Evolutionary conservation across 2,888 invertebrate species (phyloP).

Genomic region (Euplagia quadripunctaria): DNA sequence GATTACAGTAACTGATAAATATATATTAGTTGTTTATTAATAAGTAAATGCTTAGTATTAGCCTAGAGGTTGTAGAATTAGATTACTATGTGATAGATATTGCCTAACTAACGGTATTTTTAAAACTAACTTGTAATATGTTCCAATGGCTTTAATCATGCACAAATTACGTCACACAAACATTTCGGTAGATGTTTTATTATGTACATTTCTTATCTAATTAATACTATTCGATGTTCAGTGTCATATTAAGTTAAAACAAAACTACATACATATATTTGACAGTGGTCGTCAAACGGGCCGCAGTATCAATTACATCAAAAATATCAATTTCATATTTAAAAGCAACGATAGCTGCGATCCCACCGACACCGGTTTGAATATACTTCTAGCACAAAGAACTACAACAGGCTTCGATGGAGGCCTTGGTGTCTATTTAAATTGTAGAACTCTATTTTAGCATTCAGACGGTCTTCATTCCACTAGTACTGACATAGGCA

Average conservation of each 20-base stretch:
- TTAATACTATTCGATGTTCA: constrained; percentile 9
- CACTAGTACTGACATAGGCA: not conserved
- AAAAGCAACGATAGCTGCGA: not conserved
- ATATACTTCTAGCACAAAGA: not conserved
- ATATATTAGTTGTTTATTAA: constrained; percentile 41
- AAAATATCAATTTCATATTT: not conserved
- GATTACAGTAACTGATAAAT: constrained; percentile 40
- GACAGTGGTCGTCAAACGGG: not conserved
- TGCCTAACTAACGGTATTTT: constrained; percentile 74
- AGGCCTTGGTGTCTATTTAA: not conserved
- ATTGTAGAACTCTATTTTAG: not conserved
- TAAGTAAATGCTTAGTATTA: constrained; percentile 57
- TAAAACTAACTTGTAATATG: constrained; percentile 65
- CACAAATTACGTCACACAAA: constrained; percentile 76
- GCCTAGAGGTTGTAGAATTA: constrained; percentile 70
- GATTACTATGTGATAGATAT: constrained; percentile 79
- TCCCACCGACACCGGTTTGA: not conserved
- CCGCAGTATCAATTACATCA: not conserved
- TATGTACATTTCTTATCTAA: constrained; percentile 28
- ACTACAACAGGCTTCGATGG: not conserved
- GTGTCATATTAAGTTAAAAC: constrained; percentile 24
- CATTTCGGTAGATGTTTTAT: constrained; percentile 47
- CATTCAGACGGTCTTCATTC: not conserved
- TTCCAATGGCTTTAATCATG: constrained; percentile 78
- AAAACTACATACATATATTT: not conserved